Percentiles rank a stretch among this genome's conserved stretches.
These are phyloP conservation scores for Pseudorhombus dupliciocellatus DNA, from an alignment of 2,113 vertebrate species.

Conservation along the genomic window DNA sequence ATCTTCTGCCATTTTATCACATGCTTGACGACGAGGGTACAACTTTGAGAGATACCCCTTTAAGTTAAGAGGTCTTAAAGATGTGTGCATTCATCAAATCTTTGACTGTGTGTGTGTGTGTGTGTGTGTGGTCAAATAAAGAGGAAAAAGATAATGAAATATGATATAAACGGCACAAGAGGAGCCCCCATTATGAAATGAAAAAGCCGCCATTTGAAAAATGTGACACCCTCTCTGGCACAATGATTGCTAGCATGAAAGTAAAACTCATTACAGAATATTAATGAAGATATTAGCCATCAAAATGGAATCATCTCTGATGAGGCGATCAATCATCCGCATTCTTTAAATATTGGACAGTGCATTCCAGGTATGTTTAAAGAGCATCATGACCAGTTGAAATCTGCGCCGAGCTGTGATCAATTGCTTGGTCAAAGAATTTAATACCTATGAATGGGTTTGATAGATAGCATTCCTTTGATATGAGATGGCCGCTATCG, in stretches of 20 bases:
- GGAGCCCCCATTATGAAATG: slow-evolving; percentile 47
- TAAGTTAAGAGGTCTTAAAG: neutral
- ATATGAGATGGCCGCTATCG: neutral
- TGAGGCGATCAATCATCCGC: slow-evolving; percentile 51
- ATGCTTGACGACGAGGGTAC: neutral
- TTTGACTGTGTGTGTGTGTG: slow-evolving; percentile 25
- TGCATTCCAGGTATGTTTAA: slow-evolving; percentile 23
- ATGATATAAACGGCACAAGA: slow-evolving; percentile 53
- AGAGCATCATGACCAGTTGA: neutral
- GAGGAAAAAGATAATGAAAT: slow-evolving; percentile 54
- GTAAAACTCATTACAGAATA: slow-evolving; percentile 65
- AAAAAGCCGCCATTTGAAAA: slow-evolving; percentile 49
- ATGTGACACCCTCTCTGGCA: slow-evolving; percentile 49
- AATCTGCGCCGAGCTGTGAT: neutral
- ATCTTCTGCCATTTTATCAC: slow-evolving; percentile 8
- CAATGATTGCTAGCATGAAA: slow-evolving; percentile 55
- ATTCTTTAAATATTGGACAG: slow-evolving; percentile 40
- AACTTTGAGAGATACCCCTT: slow-evolving; percentile 1
- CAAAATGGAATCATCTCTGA: slow-evolving; percentile 59
- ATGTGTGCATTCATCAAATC: slow-evolving; percentile 2
- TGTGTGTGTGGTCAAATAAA: slow-evolving; percentile 17
- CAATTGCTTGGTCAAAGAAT: neutral
- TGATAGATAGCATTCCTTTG: slow-evolving; percentile 7
- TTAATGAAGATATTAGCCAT: slow-evolving; percentile 59
- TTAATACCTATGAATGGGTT: slow-evolving; percentile 2